Percentiles rank a stretch among this genome's conserved stretches.
phyloP scores from a whole-genome alignment of 1,140 invertebrate genomes.

The Ceratina australensis region DNA sequence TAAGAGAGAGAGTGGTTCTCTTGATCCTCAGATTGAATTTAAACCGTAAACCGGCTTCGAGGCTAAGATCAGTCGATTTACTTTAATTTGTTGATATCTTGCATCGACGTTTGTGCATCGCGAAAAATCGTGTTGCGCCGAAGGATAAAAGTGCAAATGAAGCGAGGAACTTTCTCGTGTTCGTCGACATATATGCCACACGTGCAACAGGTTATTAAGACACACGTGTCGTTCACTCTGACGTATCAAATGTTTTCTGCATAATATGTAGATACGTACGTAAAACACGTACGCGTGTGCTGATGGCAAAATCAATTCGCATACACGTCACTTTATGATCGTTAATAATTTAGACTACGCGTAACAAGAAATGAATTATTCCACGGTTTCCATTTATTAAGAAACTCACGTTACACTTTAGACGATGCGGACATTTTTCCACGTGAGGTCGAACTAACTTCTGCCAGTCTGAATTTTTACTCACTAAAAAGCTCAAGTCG shows the following conservation, averaged over 20 bases:
- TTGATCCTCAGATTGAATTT: slow-evolving; percentile 15
- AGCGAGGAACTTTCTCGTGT: not conserved
- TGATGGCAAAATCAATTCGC: no score
- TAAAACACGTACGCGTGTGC: not conserved
- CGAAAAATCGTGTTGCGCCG: slow-evolving; percentile 1
- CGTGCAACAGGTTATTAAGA: not conserved
- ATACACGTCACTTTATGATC: not conserved
- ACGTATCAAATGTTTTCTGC: not conserved
- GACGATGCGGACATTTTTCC: slow-evolving; percentile 27
- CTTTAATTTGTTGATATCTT: not conserved
- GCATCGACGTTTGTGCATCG: no score
- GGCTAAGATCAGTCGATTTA: slow-evolving; percentile 34
- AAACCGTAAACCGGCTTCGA: slow-evolving; percentile 25
- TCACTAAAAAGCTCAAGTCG: no score
- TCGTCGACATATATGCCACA: not conserved
- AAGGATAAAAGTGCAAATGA: not conserved
- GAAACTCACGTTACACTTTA: slow-evolving; percentile 11
- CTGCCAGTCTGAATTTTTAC: no score
- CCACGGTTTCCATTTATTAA: not conserved
- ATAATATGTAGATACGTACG: slow-evolving; percentile 6
- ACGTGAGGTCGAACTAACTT: no score
- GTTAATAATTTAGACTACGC: slow-evolving; percentile 11
- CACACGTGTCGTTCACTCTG: not conserved
- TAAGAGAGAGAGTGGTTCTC: not conserved
- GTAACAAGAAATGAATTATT: slow-evolving; percentile 17